phyloP scores from a whole-genome alignment of 2,113 vertebrate species.

The Microcebus murinus region DNA sequence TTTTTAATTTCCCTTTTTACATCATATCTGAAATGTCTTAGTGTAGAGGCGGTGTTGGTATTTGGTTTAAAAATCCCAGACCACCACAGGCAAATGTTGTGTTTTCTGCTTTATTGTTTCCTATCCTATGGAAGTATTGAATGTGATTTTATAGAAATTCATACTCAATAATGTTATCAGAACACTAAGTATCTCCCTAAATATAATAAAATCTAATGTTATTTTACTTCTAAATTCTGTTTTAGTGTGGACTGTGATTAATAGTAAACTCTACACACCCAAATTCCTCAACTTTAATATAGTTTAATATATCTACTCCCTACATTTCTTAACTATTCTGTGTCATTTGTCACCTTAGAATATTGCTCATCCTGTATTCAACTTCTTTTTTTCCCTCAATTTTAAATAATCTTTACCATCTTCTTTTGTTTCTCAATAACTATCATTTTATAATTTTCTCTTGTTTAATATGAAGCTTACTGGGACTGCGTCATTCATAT shows the following conservation, averaged over 20 bases:
- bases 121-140: neutral
- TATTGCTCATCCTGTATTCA: neutral
- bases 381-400: neutral
- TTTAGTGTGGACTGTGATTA: neutral
- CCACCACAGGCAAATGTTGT: neutral
- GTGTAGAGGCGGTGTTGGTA: neutral
- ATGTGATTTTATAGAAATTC: neutral
- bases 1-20: neutral
- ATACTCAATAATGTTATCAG: neutral
- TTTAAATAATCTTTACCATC: neutral
- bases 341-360: neutral
- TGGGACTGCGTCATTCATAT: no score
- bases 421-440: neutral
- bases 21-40: neutral
- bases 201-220: neutral
- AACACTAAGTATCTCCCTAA: neutral
- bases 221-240: neutral
- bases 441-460: no score
- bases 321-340: neutral
- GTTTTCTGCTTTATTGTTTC: neutral
- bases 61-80: neutral
- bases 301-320: neutral
- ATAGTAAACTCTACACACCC: neutral
- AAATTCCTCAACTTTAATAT: neutral
- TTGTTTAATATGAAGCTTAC: no score